These are phyloP conservation scores for Malurus alboscapulatus DNA, from an alignment of 2,113 vertebrate species.

Conservation along the genomic window DNA sequence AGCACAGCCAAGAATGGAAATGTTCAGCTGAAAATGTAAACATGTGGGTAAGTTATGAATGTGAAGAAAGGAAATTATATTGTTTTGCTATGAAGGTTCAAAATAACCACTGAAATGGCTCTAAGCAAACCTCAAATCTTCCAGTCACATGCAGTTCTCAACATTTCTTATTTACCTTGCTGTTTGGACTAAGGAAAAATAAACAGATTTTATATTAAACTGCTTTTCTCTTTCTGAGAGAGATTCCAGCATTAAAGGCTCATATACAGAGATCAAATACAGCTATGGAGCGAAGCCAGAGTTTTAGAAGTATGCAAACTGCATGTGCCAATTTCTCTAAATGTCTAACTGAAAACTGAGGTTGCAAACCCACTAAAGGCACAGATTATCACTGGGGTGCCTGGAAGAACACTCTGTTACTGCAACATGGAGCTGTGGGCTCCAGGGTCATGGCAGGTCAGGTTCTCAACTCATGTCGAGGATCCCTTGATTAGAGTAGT, in stretches of 20 bases:
- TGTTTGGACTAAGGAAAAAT: not conserved
- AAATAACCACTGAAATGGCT: conserved; percentile 22
- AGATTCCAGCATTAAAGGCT: not conserved
- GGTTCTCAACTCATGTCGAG: not conserved
- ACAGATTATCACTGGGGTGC: not conserved
- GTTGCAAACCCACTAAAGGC: not conserved
- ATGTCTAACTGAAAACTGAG: not conserved
- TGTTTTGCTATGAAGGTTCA: conserved; percentile 19
- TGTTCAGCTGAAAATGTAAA: conserved; percentile 40
- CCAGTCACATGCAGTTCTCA: not conserved
- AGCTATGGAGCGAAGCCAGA: not conserved
- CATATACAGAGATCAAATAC: not conserved
- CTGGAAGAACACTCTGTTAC: not conserved
- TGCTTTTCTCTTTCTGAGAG: not conserved
- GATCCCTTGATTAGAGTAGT: not conserved
- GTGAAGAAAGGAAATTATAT: conserved; percentile 9
- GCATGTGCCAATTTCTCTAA: not conserved
- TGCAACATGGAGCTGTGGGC: not conserved
- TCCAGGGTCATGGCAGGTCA: not conserved
- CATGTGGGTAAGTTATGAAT: conserved; percentile 26
- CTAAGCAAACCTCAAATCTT: conserved; percentile 27
- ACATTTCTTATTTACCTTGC: conserved; percentile 4
- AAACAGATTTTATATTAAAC: not conserved
- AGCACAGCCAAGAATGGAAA: conserved; percentile 46
- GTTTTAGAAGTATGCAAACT: not conserved